A percentile compares a stretch with the other conserved stretches of the same genome.
These are phyloP conservation scores for Trichonephila inaurata DNA, from an alignment of 1,140 invertebrate species.

Conservation along the genomic window DNA sequence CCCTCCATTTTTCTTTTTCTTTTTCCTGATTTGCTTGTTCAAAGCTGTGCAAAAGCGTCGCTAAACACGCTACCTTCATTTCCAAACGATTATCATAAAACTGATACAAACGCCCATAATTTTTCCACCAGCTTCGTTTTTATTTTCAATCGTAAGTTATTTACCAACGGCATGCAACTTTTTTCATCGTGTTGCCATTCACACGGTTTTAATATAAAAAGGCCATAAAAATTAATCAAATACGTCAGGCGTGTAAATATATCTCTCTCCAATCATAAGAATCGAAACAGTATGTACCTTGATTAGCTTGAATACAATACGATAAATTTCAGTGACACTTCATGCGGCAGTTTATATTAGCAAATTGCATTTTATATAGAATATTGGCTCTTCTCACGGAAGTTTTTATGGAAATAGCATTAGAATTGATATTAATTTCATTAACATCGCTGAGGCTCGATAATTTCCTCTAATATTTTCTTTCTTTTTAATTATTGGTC, in stretches of 20 bases:
- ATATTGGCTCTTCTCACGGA: too few relatives aligned
- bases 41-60: conserved; percentile 8
- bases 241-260: background rate
- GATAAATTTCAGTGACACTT: too few relatives aligned
- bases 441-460: too few relatives aligned
- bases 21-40: conserved; percentile 1
- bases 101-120: conserved; percentile 40
- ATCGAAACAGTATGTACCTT: background rate
- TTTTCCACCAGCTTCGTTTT: conserved; percentile 17
- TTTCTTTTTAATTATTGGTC: too few relatives aligned
- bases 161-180: background rate
- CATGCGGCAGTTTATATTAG: too few relatives aligned
- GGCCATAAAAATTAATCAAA: background rate
- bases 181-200: background rate
- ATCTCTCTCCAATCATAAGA: background rate
- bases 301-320: too few relatives aligned
- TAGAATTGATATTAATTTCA: too few relatives aligned
- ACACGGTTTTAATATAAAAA: conserved; percentile 28
- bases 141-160: conserved; percentile 30
- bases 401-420: too few relatives aligned
- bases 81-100: conserved; percentile 32
- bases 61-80: conserved; percentile 27
- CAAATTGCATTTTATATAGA: too few relatives aligned
- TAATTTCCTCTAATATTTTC: too few relatives aligned
- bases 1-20: background rate